These are phyloP conservation scores for Chymomyza caudatula DNA, from an alignment of 2,888 invertebrate species.

Conservation along the genomic window DNA sequence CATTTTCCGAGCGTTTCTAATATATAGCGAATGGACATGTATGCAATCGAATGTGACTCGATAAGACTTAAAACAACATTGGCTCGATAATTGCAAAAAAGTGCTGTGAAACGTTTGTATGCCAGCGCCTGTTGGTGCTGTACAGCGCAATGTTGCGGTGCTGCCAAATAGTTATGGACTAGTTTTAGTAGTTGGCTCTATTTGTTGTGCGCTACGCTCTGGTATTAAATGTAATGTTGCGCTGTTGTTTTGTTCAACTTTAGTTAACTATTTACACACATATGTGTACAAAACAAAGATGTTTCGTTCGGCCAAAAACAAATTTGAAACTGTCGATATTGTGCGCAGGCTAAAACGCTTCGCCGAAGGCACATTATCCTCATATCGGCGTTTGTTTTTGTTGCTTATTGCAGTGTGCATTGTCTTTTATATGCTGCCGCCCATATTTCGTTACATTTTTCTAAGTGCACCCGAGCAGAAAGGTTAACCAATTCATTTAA, in stretches of 20 bases:
- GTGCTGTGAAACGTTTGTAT: background rate
- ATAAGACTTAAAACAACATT: background rate
- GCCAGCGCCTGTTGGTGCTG: background rate
- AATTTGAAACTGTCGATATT: slow-evolving; percentile 75
- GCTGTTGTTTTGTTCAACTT: background rate
- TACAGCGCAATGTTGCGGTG: background rate
- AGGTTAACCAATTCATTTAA: slow-evolving; percentile 48
- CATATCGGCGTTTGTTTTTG: slow-evolving; percentile 76
- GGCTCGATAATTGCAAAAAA: background rate
- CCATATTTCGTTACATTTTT: slow-evolving; percentile 82
- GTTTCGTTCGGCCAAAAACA: slow-evolving; percentile 76
- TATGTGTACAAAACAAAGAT: slow-evolving; percentile 36
- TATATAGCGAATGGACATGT: background rate
- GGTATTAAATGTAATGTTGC: background rate
- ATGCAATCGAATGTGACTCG: background rate
- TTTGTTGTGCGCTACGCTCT: background rate
- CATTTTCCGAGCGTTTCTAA: slow-evolving; percentile 1
- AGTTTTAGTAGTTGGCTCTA: background rate
- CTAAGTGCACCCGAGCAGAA: slow-evolving; percentile 78
- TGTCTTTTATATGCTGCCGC: slow-evolving; percentile 83
- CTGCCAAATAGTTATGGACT: background rate
- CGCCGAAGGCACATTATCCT: slow-evolving; percentile 73
- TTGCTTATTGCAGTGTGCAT: slow-evolving; percentile 80
- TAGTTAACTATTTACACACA: background rate
- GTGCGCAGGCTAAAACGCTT: slow-evolving; percentile 73